These are phyloP conservation scores for Pygoscelis adeliae DNA, from an alignment of 2,113 vertebrate genomes.

Conservation along the genomic window DNA sequence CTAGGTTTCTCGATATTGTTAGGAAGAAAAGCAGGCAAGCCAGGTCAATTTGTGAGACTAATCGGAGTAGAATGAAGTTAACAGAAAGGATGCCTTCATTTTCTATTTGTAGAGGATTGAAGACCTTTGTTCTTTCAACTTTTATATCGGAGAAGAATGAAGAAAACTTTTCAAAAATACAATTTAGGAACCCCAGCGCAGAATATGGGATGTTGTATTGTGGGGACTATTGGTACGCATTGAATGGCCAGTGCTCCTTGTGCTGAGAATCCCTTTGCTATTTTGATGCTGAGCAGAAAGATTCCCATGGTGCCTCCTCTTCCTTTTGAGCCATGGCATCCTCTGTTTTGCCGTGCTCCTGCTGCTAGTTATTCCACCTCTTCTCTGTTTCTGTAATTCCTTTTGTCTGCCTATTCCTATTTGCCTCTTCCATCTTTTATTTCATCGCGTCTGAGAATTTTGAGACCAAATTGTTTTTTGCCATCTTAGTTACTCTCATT, in stretches of 20 bases:
- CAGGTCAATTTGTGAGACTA: background rate
- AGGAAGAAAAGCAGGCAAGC: background rate
- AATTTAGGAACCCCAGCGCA: rapidly evolving
- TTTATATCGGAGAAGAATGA: background rate
- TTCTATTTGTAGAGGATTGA: background rate
- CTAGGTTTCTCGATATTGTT: background rate
- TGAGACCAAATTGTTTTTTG: background rate
- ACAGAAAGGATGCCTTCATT: background rate
- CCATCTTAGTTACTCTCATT: background rate
- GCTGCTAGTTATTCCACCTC: background rate
- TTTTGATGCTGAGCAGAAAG: background rate
- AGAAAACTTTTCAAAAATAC: background rate
- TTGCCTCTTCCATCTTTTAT: background rate
- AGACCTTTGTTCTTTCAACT: background rate
- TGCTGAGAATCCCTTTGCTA: background rate
- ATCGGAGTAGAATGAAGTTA: background rate
- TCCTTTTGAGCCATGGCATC: background rate
- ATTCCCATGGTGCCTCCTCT: background rate
- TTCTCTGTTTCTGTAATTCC: background rate
- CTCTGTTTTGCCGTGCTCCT: rapidly evolving
- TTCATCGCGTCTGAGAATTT: background rate
- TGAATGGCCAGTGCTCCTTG: background rate
- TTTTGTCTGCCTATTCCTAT: background rate
- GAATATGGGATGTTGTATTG: rapidly evolving
- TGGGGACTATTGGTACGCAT: rapidly evolving